Conservation (phyloP, 2,797 vertebrate species). For the Sebastes hubbsi region DNA sequence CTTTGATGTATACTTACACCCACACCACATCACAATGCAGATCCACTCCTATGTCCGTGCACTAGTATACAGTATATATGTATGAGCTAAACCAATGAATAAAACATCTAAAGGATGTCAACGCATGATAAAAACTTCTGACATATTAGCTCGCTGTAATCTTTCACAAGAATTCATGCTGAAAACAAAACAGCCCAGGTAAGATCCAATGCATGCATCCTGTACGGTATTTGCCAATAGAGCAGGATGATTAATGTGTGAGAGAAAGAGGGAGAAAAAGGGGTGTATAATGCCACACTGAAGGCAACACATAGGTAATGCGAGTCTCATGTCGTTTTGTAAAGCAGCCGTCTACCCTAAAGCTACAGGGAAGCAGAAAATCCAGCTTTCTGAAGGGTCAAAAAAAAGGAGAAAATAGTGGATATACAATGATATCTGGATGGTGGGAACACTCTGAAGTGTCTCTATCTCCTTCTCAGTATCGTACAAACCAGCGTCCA, state of each 20-base stretch:
- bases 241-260: constrained; percentile 29
- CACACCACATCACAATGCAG: constrained; percentile 36
- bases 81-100: constrained; percentile 44
- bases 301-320: constrained; percentile 16
- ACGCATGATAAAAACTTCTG: background rate
- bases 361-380: constrained; percentile 30
- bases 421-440: constrained; percentile 22
- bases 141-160: constrained; percentile 43
- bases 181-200: constrained; percentile 29
- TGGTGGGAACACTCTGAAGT: constrained; percentile 13
- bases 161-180: constrained; percentile 44
- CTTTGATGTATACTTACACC: constrained; percentile 49
- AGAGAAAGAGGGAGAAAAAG: background rate
- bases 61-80: background rate
- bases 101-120: constrained; percentile 47
- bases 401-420: background rate
- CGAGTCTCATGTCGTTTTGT: constrained; percentile 29
- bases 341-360: constrained; percentile 9
- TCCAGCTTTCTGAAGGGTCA: constrained; percentile 16
- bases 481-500: constrained; percentile 25
- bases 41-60: background rate
- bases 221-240: background rate
- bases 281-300: background rate
- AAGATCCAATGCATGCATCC: background rate
- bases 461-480: constrained; percentile 36